Base-by-base conservation (phyloP, 2,888 invertebrate genomes). In the Druceiella hillmani region DNA sequence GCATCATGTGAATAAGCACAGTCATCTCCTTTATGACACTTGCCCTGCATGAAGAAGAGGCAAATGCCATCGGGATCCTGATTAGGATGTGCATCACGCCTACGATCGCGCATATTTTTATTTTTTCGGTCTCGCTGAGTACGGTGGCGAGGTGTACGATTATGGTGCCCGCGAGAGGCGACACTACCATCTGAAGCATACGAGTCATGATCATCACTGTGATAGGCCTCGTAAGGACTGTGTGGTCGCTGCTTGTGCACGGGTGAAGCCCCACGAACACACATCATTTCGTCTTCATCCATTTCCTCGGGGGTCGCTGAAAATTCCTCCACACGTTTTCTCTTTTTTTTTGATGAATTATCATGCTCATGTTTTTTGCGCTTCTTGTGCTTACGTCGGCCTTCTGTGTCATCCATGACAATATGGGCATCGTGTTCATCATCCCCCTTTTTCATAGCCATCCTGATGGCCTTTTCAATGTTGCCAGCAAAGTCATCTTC, bases 1-100 rank as follows among this genome's bases (percentile, higher is more conserved):
- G 81, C 83, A 54, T 87, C 85, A 58, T 97, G 95, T 10, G 87
- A 88, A 60, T 84, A 92, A 32, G 82, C 79, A 62, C 93, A 93
- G 50, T 90, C 88, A 41, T 84, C 80, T 40, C 88, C 86, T 69
- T 81, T 81, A 53, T 83, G 82, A 60, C 92, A 92, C 64, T 89
- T 90, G 38, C 91, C 92, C 65, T 90, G 90, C 76, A 89, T 79
- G 58, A 79, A 90, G 66, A 85, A 90, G 48, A 85, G 76, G 58
- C 92, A 92, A 45, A 88, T 78, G 11, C 79, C 79, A 42, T 83
- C 83, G 4, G 78, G 73, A 55, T 81, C 81, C 58, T 81, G 80
- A 56, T 70, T 64, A 10, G 75, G 75, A 54, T 75, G 75, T 30
- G 71, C 67, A 29, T 76, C 71, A 44, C 77, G 69, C 50, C 73